These are phyloP conservation scores for Danio kyathit DNA, from an alignment of 2,797 vertebrate genomes.

Conservation along the genomic window DNA sequence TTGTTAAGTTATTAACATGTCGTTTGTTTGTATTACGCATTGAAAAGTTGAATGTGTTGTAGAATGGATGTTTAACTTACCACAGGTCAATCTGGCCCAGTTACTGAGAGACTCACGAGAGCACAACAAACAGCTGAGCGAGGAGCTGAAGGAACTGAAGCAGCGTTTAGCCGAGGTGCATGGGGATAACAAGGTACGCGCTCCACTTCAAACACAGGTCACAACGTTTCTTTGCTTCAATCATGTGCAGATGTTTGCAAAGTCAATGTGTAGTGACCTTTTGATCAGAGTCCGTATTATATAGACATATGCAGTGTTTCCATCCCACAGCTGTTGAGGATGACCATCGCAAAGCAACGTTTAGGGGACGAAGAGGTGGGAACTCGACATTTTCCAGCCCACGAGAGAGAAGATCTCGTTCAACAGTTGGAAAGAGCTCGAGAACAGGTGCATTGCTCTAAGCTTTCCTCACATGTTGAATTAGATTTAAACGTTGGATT, in stretches of 20 bases:
- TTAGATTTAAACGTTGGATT: background rate
- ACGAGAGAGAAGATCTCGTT: conserved; percentile 87
- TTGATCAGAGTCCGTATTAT: background rate
- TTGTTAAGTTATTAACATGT: too few relatives aligned
- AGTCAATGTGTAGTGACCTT: background rate
- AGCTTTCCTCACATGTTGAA: background rate
- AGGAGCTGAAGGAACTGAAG: conserved; percentile 93
- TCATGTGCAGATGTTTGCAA: background rate
- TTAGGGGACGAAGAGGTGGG: conserved; percentile 88
- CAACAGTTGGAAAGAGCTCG: conserved; percentile 84
- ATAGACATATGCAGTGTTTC: background rate
- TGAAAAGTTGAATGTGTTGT: background rate
- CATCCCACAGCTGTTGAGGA: conserved; percentile 82
- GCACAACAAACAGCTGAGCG: conserved; percentile 85
- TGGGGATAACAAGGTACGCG: conserved; percentile 95
- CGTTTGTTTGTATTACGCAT: background rate
- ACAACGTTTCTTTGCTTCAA: background rate
- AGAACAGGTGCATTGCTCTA: conserved; percentile 76
- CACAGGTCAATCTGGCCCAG: conserved; percentile 91
- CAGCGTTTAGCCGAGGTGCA: conserved; percentile 94
- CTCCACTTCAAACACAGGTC: background rate
- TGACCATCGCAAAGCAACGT: conserved; percentile 89
- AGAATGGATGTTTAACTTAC: background rate
- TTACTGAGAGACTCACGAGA: conserved; percentile 88
- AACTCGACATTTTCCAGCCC: conserved; percentile 85